Conservation (phyloP, 2,888 invertebrate genomes). For the Drosophila multiciliata region DNA sequence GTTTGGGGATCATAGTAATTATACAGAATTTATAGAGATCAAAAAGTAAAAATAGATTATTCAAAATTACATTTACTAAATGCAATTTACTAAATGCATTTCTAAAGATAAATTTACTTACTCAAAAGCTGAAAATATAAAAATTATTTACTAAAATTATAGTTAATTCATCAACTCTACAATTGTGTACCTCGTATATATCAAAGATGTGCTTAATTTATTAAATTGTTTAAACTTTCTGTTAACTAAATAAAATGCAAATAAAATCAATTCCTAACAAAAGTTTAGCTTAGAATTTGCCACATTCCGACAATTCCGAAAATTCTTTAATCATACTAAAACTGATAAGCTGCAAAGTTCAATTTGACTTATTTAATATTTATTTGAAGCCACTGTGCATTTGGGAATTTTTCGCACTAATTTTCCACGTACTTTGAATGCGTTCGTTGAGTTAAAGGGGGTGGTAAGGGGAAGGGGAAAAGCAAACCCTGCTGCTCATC, state of each 20-base stretch:
- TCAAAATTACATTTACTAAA: not conserved
- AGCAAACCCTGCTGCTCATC: conserved; percentile 54
- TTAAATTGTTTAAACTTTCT: no score
- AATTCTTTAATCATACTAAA: not conserved
- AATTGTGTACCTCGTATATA: not conserved
- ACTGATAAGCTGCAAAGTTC: not conserved
- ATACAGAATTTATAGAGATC: not conserved
- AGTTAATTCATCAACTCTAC: not conserved
- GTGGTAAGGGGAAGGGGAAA: conserved; percentile 11
- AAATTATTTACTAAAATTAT: not conserved
- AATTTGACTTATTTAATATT: not conserved
- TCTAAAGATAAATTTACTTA: not conserved
- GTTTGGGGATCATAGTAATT: not conserved
- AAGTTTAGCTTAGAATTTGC: not conserved
- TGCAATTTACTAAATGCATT: not conserved
- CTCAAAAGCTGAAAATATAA: not conserved
- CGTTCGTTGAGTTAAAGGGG: conserved; percentile 8
- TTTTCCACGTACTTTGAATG: conserved; percentile 49
- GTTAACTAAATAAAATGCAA: not conserved
- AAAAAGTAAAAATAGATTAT: not conserved
- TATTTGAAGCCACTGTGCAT: conserved; percentile 41
- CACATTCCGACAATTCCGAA: not conserved
- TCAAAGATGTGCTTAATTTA: not conserved
- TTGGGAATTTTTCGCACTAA: conserved; percentile 47
- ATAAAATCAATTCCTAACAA: not conserved